Evolutionary conservation across 2,888 invertebrate genomes (phyloP), one percentile per base, ranked within the genome.

Genomic region (Oscheius onirici): DNA sequence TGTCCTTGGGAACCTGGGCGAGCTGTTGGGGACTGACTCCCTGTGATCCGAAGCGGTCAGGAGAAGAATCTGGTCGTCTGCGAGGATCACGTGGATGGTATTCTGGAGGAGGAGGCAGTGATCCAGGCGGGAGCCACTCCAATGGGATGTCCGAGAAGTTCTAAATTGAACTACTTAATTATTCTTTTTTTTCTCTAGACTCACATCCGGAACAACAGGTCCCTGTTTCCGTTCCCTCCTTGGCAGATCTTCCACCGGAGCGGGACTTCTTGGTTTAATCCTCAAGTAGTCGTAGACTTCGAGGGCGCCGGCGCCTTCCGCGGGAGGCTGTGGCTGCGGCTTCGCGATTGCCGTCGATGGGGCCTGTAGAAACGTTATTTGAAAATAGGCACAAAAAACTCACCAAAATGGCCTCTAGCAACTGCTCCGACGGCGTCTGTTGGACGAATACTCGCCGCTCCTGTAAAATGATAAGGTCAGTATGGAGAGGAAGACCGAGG

Each of bases 391-490:
- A 72, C 43, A 10, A 40, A 41, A 28, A 71, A 44, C 49, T 34
- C 34, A 72, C 77, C 55, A 79, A 75, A 61, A 79, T 77, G 67
- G 77, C 79, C 69, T 80, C 80, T 46, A 78, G 71, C 44, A 85
- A 76, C 66, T 87, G 85, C 46, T 87, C 86, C 17, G 86, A 81
- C 34, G 86, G 84, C 26, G 86, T 84, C 73, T 87, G 87, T 60
- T 86, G 86, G 51, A 87, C 87, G 75, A 87, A 87, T n/a, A 87
- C 86, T 8, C 87, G 84, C n/a, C 87, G 86, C 67, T 87, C 87
- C 86, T 86, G 70, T 55, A 82, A 76, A 60, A 20, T 20, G 20
- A 44, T 52, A 24, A 5, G 34, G n/a, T 40, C 15, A 72, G 22
- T 26, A 68, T 69, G 34, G 34, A 34, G 8, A 34, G 8, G 3